Percentiles rank a stretch among this genome's conserved stretches.
These are phyloP conservation scores for Hormaphis cornu DNA, from an alignment of 1,140 invertebrate genomes.

Conservation along the genomic window DNA sequence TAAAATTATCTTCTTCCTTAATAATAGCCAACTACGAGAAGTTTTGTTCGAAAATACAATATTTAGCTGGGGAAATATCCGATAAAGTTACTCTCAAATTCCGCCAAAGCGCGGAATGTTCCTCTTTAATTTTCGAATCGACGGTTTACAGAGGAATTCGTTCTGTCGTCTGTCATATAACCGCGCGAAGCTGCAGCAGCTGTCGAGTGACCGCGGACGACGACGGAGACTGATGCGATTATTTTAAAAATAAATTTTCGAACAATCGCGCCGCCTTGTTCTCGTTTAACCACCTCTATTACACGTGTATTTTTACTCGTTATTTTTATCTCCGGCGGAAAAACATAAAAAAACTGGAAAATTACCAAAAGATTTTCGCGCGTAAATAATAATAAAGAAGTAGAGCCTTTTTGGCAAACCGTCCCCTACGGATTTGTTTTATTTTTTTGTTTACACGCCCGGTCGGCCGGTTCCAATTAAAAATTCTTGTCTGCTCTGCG, in stretches of 20 bases:
- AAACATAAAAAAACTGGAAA: not conserved
- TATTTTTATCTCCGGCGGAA: not conserved
- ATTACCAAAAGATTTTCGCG: slow-evolving; percentile 9
- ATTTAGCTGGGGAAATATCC: too few relatives aligned
- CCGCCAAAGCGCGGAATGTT: too few relatives aligned
- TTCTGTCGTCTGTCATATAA: too few relatives aligned
- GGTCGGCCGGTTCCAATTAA: not conserved
- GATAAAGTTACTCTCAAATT: too few relatives aligned
- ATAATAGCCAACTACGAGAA: too few relatives aligned
- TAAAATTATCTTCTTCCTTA: too few relatives aligned
- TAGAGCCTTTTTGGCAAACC: slow-evolving; percentile 7
- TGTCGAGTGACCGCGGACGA: not conserved
- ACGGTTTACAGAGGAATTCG: too few relatives aligned
- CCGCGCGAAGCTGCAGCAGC: not conserved
- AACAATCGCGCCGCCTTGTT: slow-evolving; percentile 13
- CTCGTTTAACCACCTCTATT: slow-evolving; percentile 9
- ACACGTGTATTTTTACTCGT: not conserved
- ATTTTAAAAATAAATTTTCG: slow-evolving; percentile 13
- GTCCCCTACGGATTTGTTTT: not conserved
- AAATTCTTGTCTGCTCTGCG: not conserved
- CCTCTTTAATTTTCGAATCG: too few relatives aligned
- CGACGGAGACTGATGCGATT: slow-evolving; percentile 6
- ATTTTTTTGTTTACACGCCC: not conserved
- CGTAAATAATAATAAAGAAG: too few relatives aligned
- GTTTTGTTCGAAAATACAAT: too few relatives aligned